Base-by-base conservation (phyloP, 2,797 vertebrate genomes). In the Chaetodon trifasciatus region DNA sequence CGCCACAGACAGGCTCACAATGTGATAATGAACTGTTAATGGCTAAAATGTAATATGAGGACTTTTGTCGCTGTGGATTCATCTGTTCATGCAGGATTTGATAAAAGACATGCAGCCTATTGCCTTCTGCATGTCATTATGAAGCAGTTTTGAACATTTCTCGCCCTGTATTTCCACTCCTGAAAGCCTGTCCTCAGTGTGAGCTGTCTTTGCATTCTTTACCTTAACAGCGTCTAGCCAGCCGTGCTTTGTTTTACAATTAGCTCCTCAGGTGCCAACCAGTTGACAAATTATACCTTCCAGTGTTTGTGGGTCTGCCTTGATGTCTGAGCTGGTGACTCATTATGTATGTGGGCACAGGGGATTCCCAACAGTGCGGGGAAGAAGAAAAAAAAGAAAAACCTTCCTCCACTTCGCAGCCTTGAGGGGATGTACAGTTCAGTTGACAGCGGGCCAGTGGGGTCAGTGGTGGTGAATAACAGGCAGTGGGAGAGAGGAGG, bases 271-370 rank as follows among this genome's bases (percentile, higher is more conserved):
- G 96, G 96, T 13, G 96, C 92, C 57, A 97, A 95, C 86, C 94
- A 95, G 86, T 94, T 96, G 89, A 97, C 94, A 6, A 63, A 91
- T 95, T 92, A 77, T 86, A 97, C 93, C 83, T 94, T 95, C 93
- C 95, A 96, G 87, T 92, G 90, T 91, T 96, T 95, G 13, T 94
- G 89, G 0, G 95, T 96, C 79, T 96, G 96, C 58, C 92, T 95
- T 91, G 8, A 96, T 94, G 93, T 93, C 95, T 96, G 70, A 96
- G 94, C 79, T 94, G 96, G 8, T 96, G 95, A 94, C 76, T 96
- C 91, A 97, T 92, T 7, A 90, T 93, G 44, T 83, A 92, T 94
- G 61, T 92, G 94, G 74, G 93, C 87, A 68, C 89, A 92, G 73
- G 93, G 90, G 85, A 87, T 89, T 88, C 85, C 91, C 81, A 49